Evolutionary conservation across 2,113 vertebrate species (phyloP).

Genomic region (Ciconia boyciana): DNA sequence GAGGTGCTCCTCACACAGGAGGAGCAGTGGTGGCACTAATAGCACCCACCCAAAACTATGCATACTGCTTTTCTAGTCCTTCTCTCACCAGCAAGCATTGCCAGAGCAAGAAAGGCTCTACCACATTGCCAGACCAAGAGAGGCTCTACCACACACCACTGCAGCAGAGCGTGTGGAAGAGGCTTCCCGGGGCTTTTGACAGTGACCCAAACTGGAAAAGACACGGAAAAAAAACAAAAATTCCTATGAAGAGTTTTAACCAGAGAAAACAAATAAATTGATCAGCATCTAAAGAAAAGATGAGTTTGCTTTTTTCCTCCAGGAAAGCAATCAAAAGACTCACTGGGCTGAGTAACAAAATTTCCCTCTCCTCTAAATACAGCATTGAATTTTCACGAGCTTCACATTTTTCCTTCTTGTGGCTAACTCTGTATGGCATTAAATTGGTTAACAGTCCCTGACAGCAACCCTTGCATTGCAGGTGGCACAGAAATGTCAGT

Average conservation of each 20-base stretch:
- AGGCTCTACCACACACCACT: fast-evolving
- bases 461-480: background rate
- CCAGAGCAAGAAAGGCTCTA: background rate
- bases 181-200: background rate
- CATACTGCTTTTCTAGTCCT: background rate
- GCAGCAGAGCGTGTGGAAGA: background rate
- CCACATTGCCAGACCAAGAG: background rate
- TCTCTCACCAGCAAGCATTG: background rate
- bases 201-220: background rate
- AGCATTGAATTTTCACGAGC: background rate
- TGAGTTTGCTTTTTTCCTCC: background rate
- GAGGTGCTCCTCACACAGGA: background rate
- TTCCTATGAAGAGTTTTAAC: background rate
- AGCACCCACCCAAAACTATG: background rate
- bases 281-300: background rate
- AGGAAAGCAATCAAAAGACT: background rate
- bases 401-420: background rate
- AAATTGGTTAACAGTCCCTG: background rate
- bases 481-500: constrained; percentile 19
- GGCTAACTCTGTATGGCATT: background rate
- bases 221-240: background rate
- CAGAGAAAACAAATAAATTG: background rate
- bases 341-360: background rate
- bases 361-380: background rate
- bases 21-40: background rate